phyloP scores from a whole-genome alignment of 2,113 vertebrate species.

The Notothenia rossii region DNA sequence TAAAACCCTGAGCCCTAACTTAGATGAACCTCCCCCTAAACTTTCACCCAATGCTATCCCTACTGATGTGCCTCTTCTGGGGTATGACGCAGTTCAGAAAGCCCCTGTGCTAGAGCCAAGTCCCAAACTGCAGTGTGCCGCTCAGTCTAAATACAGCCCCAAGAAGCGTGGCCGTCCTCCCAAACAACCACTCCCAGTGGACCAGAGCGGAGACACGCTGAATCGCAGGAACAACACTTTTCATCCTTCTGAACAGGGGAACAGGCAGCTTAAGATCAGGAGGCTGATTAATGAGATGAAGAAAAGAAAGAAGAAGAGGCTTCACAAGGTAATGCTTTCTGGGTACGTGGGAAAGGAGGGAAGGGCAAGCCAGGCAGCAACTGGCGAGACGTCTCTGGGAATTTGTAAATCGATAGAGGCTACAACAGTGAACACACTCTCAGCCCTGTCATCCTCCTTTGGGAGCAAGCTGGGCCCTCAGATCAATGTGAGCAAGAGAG shows the following conservation, averaged over 20 bases:
- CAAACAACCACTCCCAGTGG: conserved; percentile 85
- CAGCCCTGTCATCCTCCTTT: conserved; percentile 93
- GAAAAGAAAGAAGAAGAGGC: conserved; percentile 94
- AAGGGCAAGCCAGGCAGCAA: conserved; percentile 40
- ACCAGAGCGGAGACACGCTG: conserved; percentile 47
- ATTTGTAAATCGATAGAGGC: conserved; percentile 84
- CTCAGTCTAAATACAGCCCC: conserved; percentile 82
- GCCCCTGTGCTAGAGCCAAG: conserved; percentile 88
- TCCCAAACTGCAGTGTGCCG: conserved; percentile 62
- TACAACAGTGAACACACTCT: conserved; percentile 88
- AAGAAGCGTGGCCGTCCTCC: conserved; percentile 94
- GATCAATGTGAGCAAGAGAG: conserved; percentile 99
- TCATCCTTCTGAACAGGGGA: conserved; percentile 85
- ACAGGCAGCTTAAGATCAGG: conserved; percentile 91
- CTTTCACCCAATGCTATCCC: conserved; percentile 85
- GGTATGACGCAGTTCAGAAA: conserved; percentile 86
- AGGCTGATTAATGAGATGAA: conserved; percentile 97
- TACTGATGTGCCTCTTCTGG: conserved; percentile 85
- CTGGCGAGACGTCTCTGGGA: conserved; percentile 50
- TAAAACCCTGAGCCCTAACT: conserved; percentile 58
- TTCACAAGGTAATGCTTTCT: conserved; percentile 90
- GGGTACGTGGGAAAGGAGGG: conserved; percentile 61
- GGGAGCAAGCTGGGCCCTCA: conserved; percentile 94
- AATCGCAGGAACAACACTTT: conserved; percentile 78
- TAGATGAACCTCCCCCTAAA: conserved; percentile 65